Evolutionary conservation across 2,113 vertebrate species (phyloP), one percentile per base, ranked within the genome.

Genomic region (western clawed frog (Xenopus tropicalis)): DNA sequence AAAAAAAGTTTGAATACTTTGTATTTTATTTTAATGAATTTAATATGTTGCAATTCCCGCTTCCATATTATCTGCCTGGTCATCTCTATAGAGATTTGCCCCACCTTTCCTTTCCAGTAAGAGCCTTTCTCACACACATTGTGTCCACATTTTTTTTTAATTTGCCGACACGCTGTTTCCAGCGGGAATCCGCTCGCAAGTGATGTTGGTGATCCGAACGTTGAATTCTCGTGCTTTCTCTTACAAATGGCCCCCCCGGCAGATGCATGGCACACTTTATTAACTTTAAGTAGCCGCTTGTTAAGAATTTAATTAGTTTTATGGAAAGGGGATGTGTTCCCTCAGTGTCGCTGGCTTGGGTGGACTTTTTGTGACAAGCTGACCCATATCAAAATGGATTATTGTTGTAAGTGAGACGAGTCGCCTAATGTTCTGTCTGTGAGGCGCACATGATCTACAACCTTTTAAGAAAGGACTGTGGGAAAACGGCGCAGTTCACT

Each of bases 271-370:
- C 91, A 91, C 90, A 88, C 89, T 93, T 93, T 92, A 93, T 92
- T 93, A 92, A 92, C 91, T 90, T n/a, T 90, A 88, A 90, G 88
- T 85, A 90, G 88, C 86, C 86, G 79, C 84, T 85, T 88, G 87
- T 89, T 92, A 90, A 90, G 91, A 93, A 93, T 93, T 93, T 93
- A 89, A 93, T 93, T 93, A 93, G 92, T 90, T 91, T 84, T 90
- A 87, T 82, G 87, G 87, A 88, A 85, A 89, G 87, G 72, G 87
- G 88, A 89, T 90, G 86, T 86, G 89, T 90, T 91, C 87, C 74
- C 83, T 89, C 88, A 90, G 86, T 89, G 89, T 90, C 88, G 86
- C 89, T 85, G 85, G 89, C 88, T 82, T 86, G 87, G 91, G 87
- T 88, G 86, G 87, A 87, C 84, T 83, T 87, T 92, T 92, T 92